Percentiles rank a stretch among this genome's conserved stretches.
Evolutionary conservation across 2,888 invertebrate genomes (phyloP).

Genomic region (Aplocera efformata): DNA sequence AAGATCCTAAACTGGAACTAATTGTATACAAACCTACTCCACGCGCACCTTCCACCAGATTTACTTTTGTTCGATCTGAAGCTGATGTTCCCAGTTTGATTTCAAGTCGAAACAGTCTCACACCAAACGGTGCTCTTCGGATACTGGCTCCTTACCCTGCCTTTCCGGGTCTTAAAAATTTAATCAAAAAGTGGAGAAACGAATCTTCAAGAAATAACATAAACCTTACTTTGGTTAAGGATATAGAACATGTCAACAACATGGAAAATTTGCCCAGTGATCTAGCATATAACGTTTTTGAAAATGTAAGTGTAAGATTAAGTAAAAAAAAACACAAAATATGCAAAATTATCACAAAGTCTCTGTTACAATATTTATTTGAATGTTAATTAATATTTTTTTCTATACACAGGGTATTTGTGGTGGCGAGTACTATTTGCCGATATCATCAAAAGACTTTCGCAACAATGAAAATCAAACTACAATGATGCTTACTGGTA

Average conservation of each 20-base stretch:
- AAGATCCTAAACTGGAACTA: conserved; percentile 26
- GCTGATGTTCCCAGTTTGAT: conserved; percentile 28
- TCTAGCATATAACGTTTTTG: conserved; percentile 28
- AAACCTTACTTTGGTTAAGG: conserved; percentile 25
- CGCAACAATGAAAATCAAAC: conserved; percentile 2
- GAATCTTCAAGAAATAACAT: conserved; percentile 28
- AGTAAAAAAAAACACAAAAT: too few species aligned
- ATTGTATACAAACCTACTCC: conserved; percentile 23
- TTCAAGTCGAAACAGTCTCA: conserved; percentile 21
- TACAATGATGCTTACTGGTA: conserved; percentile 25
- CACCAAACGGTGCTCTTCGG: conserved; percentile 24
- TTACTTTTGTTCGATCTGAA: conserved; percentile 25
- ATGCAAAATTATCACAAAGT: too few species aligned
- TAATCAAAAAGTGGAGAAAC: conserved; percentile 33
- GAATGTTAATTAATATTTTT: too few species aligned
- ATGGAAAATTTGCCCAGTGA: conserved; percentile 21
- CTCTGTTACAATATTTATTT: too few species aligned
- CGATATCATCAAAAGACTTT: conserved; percentile 23
- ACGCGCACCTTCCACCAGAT: conserved; percentile 12
- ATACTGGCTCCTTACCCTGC: conserved; percentile 33
- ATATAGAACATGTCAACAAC: conserved; percentile 10
- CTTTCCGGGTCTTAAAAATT: conserved; percentile 28
- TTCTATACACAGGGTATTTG: conserved; percentile 28
- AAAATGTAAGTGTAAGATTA: conserved; percentile 34
- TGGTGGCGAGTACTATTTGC: conserved; percentile 39